Conservation (phyloP, 2,888 invertebrate species). For the Xylophagus ater region DNA sequence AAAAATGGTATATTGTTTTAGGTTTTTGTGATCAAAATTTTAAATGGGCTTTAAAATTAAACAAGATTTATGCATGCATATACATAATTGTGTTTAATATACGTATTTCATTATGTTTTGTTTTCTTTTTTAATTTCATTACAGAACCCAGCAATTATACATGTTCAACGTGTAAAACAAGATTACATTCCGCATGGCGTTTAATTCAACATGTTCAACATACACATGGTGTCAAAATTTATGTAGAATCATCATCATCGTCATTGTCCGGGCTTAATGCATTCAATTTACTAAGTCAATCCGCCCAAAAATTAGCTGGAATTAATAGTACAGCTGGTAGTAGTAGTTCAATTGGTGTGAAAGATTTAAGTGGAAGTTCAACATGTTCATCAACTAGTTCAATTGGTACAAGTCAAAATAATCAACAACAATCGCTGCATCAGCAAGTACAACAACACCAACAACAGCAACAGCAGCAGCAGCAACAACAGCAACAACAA, state of each 20-base stretch:
- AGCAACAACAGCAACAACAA: conserved; percentile 37
- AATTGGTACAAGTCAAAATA: conserved; percentile 20
- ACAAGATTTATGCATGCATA: too few species aligned
- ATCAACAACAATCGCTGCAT: conserved; percentile 20
- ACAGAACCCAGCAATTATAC: conserved; percentile 90
- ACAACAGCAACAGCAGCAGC: conserved; percentile 1
- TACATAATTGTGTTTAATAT: too few species aligned
- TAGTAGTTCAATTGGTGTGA: conserved; percentile 20
- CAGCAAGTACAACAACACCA: conserved; percentile 29
- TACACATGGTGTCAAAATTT: conserved; percentile 87
- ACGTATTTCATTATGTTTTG: conserved; percentile 30
- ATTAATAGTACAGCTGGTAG: conserved; percentile 13
- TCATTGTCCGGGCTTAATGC: conserved; percentile 24
- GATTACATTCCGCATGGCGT: conserved; percentile 89
- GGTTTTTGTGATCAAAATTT: too few species aligned
- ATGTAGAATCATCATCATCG: conserved; percentile 52
- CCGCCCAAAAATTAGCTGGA: conserved; percentile 16
- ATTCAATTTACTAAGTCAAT: conserved; percentile 18
- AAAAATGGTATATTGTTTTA: too few species aligned
- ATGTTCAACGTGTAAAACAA: conserved; percentile 87
- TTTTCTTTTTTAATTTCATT: conserved; percentile 35
- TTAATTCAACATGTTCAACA: conserved; percentile 91
- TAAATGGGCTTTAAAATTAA: too few species aligned
- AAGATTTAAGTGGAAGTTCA: conserved; percentile 23
- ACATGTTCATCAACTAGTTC: conserved; percentile 18